phyloP scores from a whole-genome alignment of 2,797 vertebrate genomes.

The Enteromius anoplus region DNA sequence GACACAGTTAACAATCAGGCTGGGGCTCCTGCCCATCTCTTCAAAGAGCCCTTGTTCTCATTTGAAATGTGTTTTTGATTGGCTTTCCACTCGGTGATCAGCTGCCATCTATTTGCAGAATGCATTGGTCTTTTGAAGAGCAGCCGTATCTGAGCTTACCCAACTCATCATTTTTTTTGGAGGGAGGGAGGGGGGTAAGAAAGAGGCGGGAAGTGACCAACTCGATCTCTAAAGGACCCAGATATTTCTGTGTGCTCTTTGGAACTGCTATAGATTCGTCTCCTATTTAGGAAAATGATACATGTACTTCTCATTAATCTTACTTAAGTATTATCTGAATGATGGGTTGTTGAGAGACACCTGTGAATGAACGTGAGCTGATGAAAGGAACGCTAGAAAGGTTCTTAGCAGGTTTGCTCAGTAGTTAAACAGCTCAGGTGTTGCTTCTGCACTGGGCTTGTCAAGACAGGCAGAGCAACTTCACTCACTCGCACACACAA shows the following conservation, averaged over 20 bases:
- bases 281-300: background rate
- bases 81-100: constrained; percentile 50
- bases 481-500: constrained; percentile 38
- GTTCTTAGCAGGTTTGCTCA: constrained; percentile 27
- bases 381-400: constrained; percentile 28
- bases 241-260: background rate
- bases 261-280: background rate
- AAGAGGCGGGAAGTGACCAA: background rate
- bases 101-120: constrained; percentile 50
- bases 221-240: background rate
- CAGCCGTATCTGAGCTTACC: constrained; percentile 48
- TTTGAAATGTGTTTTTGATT: constrained; percentile 61
- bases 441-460: constrained; percentile 59
- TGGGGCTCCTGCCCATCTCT: constrained; percentile 62
- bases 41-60: constrained; percentile 51
- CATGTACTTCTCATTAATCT: background rate
- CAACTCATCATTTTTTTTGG: background rate
- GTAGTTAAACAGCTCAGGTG: constrained; percentile 36
- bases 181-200: background rate
- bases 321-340: background rate
- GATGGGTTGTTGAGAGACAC: constrained; percentile 36
- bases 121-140: constrained; percentile 43
- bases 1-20: constrained; percentile 79
- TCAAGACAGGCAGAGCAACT: constrained; percentile 62
- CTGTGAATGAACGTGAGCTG: constrained; percentile 14